Percentiles rank a stretch among this genome's conserved stretches.
Evolutionary conservation across 2,888 invertebrate species (phyloP).

Genomic region (Dolomedes plantarius): DNA sequence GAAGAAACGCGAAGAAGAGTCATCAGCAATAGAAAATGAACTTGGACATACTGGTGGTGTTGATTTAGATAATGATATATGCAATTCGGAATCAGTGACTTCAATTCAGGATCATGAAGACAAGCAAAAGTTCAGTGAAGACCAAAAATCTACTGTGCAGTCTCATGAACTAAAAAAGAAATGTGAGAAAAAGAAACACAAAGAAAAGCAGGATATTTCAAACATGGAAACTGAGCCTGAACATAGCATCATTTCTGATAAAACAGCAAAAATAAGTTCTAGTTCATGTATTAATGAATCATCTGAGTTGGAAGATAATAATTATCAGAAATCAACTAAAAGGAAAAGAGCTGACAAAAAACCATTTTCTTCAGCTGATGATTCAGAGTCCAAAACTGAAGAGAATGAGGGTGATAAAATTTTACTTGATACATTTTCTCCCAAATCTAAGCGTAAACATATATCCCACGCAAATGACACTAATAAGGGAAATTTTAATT

Average conservation of each 20-base stretch:
- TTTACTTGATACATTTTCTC: too few relatives aligned
- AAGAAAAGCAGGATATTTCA: neutral
- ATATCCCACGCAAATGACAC: neutral
- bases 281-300: too few relatives aligned
- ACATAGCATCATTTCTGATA: neutral
- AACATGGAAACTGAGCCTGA: neutral
- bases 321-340: slow-evolving; percentile 47
- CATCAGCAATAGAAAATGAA: neutral
- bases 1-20: neutral
- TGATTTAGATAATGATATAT: neutral
- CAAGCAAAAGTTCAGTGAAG: neutral
- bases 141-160: too few relatives aligned
- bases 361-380: slow-evolving; percentile 16
- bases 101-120: neutral
- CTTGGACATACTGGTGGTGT: neutral
- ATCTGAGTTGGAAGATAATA: neutral
- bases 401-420: slow-evolving; percentile 54
- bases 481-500: neutral
- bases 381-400: neutral
- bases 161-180: neutral
- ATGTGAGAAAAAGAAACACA: neutral
- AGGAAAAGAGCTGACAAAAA: slow-evolving; percentile 24
- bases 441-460: too few relatives aligned
- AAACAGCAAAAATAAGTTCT: too few relatives aligned
- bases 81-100: neutral